phyloP scores from a whole-genome alignment of 64 coral and sea anemone genomes.

The Cladopsammia gracilis region DNA sequence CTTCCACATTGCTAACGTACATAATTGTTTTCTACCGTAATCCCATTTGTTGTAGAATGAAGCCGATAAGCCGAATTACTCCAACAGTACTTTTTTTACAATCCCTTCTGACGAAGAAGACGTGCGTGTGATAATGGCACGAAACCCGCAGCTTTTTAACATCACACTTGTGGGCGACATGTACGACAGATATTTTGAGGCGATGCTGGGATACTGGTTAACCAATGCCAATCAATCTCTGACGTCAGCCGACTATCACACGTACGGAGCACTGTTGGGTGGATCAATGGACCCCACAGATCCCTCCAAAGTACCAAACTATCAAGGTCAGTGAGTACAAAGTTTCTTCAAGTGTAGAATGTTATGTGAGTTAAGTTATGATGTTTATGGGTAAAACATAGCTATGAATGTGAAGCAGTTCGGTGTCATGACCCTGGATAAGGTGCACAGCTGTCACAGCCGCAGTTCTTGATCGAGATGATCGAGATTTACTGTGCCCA shows the following conservation, averaged over 20 bases:
- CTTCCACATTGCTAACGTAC: too few relatives aligned
- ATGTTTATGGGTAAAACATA: too few relatives aligned
- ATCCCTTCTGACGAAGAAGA: slow-evolving; percentile 45
- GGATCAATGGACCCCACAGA: slow-evolving; percentile 57
- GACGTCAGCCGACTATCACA: slow-evolving; percentile 50
- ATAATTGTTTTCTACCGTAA: too few relatives aligned
- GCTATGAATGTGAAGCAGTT: too few relatives aligned
- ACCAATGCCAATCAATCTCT: slow-evolving; percentile 53
- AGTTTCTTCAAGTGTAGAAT: neutral
- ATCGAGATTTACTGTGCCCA: too few relatives aligned
- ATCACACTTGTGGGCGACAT: slow-evolving; percentile 35
- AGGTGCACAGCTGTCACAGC: too few relatives aligned
- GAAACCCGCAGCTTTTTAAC: slow-evolving; percentile 51
- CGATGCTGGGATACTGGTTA: slow-evolving; percentile 64
- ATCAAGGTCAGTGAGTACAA: slow-evolving; percentile 33
- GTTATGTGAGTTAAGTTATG: too few relatives aligned
- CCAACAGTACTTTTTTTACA: slow-evolving; percentile 48
- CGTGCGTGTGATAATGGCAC: slow-evolving; percentile 45
- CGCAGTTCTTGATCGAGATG: too few relatives aligned
- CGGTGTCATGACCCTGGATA: too few relatives aligned
- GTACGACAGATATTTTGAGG: slow-evolving; percentile 74
- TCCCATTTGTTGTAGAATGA: slow-evolving; percentile 34
- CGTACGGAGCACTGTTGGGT: slow-evolving; percentile 53
- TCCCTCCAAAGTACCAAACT: slow-evolving; percentile 45
- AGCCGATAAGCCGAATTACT: slow-evolving; percentile 39